Base-by-base conservation (phyloP, 2,113 vertebrate genomes). In the Loxodonta africana region DNA sequence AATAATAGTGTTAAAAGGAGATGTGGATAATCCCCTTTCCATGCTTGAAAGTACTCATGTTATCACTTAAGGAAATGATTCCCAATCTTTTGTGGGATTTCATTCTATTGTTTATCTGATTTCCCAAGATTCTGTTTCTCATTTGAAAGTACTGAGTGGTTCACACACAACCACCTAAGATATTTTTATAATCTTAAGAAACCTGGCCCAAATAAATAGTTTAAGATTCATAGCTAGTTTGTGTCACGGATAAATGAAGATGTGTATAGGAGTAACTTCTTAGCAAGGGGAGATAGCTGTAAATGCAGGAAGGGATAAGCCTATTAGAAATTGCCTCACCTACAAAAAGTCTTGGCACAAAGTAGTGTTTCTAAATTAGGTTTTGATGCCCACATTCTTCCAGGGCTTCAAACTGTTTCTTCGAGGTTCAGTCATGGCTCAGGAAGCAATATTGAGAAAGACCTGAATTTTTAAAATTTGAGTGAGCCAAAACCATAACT, bases 171-270 rank as follows among this genome's bases (percentile, higher is more conserved):
- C 60, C 14, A 28, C 18, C 25, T 41, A 28, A 2, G 44, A 23
- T 86, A 46, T 60, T 96, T 96, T 85, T 80, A 12, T 93, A 41
- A 25, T 57, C 4, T 23, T 91, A 62, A 95, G 60, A 88, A 94
- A 85, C 71, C 33, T 85, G 44, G n/a, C 73, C n/a, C 67, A 76
- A 10, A 57, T 20, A 65, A 37, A 5, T 88, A 15, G 8, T 88
- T 76, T 33, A 78, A 91, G 57, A 21, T 81, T 15, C 77, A 51
- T 28, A 28, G 25, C 51, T 62, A 30, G 28, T 57, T 90, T 83
- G 20, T 63, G 28, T 60, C 28, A 4, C n/a, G 4, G 65, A 25
- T 65, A 46, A 65, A n/a, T 46, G 63, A 93, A 83, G 44, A 20
- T 60, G 0, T 62, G 5, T 26, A 7, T 15, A 60, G 82, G 46